A percentile compares a stretch with the other conserved stretches of the same genome.
Conservation (phyloP, 1,140 invertebrate species). For the Drosophila pseudoananassae region DNA sequence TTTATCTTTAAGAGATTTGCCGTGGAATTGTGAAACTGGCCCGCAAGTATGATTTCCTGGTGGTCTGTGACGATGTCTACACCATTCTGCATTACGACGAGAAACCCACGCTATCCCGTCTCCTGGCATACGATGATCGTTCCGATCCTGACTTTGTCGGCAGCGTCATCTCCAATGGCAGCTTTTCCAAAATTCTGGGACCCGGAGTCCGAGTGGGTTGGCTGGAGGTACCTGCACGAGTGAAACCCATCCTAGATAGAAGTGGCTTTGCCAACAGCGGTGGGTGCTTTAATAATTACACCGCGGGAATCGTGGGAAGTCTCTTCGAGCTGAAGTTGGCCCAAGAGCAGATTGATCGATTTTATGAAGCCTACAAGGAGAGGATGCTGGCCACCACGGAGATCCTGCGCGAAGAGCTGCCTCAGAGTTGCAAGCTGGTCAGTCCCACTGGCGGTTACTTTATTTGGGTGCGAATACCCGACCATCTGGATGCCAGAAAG, state of each 20-base stretch:
- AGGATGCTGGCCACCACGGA: constrained; percentile 84
- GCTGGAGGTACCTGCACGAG: constrained; percentile 86
- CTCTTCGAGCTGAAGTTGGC: constrained; percentile 85
- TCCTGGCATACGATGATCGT: constrained; percentile 86
- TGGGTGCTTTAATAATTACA: constrained; percentile 87
- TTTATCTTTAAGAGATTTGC: constrained; percentile 81
- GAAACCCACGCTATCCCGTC: constrained; percentile 84
- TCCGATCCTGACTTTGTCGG: constrained; percentile 84
- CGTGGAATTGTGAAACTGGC: constrained; percentile 85
- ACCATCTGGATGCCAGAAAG: constrained; percentile 54
- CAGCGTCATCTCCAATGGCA: constrained; percentile 88
- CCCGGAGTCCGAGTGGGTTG: constrained; percentile 88
- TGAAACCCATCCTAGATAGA: constrained; percentile 84
- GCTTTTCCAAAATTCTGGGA: constrained; percentile 88
- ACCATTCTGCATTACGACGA: constrained; percentile 87
- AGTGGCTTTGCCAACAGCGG: constrained; percentile 86
- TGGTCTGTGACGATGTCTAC: constrained; percentile 89
- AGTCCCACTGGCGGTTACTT: constrained; percentile 86
- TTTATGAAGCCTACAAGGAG: constrained; percentile 84
- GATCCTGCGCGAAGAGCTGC: constrained; percentile 83
- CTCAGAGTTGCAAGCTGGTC: constrained; percentile 83
- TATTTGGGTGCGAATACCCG: constrained; percentile 86
- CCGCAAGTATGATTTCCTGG: constrained; percentile 85
- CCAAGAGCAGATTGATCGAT: constrained; percentile 84
- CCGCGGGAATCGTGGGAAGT: constrained; percentile 86